Conservation (phyloP, 2,113 vertebrate genomes). For the Neoarius graeffei region DNA sequence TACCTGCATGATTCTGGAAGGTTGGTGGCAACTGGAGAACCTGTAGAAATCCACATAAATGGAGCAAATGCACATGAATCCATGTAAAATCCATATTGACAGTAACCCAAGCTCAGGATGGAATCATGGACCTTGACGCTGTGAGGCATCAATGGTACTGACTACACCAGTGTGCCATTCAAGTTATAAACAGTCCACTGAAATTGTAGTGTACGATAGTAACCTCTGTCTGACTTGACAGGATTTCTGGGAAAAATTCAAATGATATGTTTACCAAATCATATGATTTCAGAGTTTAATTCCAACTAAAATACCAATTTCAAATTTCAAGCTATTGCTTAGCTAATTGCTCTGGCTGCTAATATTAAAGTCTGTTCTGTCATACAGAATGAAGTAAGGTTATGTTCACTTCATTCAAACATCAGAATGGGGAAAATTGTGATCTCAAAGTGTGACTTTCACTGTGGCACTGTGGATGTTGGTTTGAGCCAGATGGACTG, state of each 20-base stretch:
- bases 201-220: background rate
- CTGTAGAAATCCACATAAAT: background rate
- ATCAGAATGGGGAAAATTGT: no score
- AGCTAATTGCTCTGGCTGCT: background rate
- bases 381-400: background rate
- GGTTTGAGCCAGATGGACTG: no score
- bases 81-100: background rate
- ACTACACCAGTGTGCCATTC: background rate
- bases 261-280: background rate
- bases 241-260: background rate
- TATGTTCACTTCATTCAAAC: background rate
- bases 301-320: background rate
- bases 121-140: background rate
- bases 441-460: no score
- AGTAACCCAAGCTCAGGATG: background rate
- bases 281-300: background rate
- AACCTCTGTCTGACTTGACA: background rate
- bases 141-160: background rate
- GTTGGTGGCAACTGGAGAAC: background rate
- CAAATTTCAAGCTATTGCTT: background rate
- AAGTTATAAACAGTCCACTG: background rate
- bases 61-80: background rate
- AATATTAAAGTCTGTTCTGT: background rate
- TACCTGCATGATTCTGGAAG: background rate
- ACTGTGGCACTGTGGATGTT: no score